phyloP scores from a whole-genome alignment of 2,888 invertebrate species.

The Microchrysa polita region DNA sequence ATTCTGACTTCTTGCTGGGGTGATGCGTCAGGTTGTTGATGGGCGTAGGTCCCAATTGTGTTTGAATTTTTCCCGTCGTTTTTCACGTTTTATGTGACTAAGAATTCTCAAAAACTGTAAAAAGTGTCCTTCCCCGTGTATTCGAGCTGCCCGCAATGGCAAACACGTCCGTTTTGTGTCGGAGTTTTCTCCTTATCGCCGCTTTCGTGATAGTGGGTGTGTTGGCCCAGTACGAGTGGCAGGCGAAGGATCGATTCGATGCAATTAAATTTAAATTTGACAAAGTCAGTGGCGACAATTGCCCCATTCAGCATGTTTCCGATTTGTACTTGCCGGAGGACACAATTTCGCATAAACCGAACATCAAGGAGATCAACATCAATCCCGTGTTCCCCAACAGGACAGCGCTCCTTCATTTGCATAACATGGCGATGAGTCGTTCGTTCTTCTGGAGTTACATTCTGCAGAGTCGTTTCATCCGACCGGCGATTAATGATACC shows the following conservation, averaged over 20 bases:
- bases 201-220: constrained; percentile 71
- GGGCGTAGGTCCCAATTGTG: constrained; percentile 28
- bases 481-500: constrained; percentile 89
- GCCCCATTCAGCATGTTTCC: constrained; percentile 84
- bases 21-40: constrained; percentile 9
- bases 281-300: constrained; percentile 86
- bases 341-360: constrained; percentile 89
- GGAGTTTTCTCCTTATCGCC: constrained; percentile 58
- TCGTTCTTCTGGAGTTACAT: constrained; percentile 97
- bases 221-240: constrained; percentile 92
- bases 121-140: not conserved
- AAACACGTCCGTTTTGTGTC: constrained; percentile 52
- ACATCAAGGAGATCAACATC: constrained; percentile 92
- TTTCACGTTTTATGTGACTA: not conserved
- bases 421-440: constrained; percentile 95
- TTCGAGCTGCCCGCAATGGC: constrained; percentile 21
- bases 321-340: constrained; percentile 86
- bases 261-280: constrained; percentile 86
- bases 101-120: not conserved
- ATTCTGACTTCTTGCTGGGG: constrained; percentile 30
- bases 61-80: not conserved
- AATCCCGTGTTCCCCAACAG: constrained; percentile 95
- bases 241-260: constrained; percentile 88
- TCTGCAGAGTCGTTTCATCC: constrained; percentile 87
- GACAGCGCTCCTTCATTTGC: constrained; percentile 90